Base-by-base conservation (phyloP, 2,888 invertebrate species). In the Steinernema carpocapsae region DNA sequence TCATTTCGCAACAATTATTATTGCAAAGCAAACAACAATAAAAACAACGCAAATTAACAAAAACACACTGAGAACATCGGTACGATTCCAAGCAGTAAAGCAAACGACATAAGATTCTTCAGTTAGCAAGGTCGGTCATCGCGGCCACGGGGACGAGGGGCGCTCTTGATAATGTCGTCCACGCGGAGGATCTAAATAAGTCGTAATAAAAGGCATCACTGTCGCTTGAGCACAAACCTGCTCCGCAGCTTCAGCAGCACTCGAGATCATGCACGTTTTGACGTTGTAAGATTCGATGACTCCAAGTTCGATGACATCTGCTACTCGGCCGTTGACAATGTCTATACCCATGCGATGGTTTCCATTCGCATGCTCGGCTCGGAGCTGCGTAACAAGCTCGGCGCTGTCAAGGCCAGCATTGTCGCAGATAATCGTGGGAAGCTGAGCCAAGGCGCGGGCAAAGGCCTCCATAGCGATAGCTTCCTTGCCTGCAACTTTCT, bases 341-440 rank as follows among this genome's bases (percentile, higher is more conserved):
- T 97, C 94, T 17, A 95, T 90, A 71, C 95, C 95, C 89, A 91
- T 91, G 0, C 93, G 92, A 80, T 88, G 89, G 77, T 93, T 91
- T 72, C 94, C 94, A 83, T 92, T 92, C 48, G 93, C 93, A 88
- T 99, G 97, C 10, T 92, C 91, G 10, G 99, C 97, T 79, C 95
- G 90, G 77, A 99, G 91, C 83, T 94, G 92, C n/a, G 95, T 93
- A 74, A 99, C 91, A 78, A 97, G 91, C 85, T 97, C 94, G 0
- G 97, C 94, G 59, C 96, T 95, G 90, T 99, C 99, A 88, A 94
- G 96, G 76, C 99, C 99, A 76, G 94, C 99, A 90, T 99, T 99
- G 89, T 99, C 99, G 46, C 97, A 95, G 79, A 99, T 97, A 74
- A 94, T 94, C 26, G 94, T 94, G 0, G 99, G 99, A 83, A 99